Evolutionary conservation across 2,888 invertebrate species (phyloP).

Genomic region (Peribatodes rhomboidaria): DNA sequence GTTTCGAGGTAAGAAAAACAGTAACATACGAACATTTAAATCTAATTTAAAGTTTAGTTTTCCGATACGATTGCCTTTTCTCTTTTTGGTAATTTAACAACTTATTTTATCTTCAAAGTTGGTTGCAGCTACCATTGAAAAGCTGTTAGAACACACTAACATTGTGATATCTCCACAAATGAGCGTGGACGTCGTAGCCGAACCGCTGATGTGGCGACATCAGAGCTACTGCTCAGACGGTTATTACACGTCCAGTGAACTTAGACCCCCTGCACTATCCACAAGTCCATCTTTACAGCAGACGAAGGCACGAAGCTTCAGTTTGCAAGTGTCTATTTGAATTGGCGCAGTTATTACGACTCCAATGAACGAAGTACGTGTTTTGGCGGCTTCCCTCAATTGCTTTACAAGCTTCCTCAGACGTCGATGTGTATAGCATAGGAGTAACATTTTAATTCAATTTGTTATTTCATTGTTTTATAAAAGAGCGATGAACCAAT

Average conservation of each 20-base stretch:
- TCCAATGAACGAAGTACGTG: slow-evolving; percentile 81
- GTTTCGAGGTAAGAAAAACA: no score
- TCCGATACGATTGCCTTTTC: background rate
- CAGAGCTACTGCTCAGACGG: slow-evolving; percentile 74
- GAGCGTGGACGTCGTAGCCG: slow-evolving; percentile 67
- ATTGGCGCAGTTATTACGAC: slow-evolving; percentile 70
- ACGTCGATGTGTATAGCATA: slow-evolving; percentile 23
- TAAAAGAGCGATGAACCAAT: slow-evolving; percentile 52
- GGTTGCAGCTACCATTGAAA: slow-evolving; percentile 26
- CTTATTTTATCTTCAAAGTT: background rate
- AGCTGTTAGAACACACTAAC: slow-evolving; percentile 55
- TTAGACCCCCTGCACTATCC: slow-evolving; percentile 59
- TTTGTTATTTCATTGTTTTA: slow-evolving; percentile 45
- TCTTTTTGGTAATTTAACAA: background rate
- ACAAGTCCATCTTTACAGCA: slow-evolving; percentile 42
- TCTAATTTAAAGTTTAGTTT: background rate
- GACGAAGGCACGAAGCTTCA: background rate
- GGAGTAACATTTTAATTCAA: slow-evolving; percentile 44
- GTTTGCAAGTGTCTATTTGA: slow-evolving; percentile 20
- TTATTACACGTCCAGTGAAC: slow-evolving; percentile 68
- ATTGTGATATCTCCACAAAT: slow-evolving; percentile 69
- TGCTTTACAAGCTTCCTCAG: slow-evolving; percentile 65
- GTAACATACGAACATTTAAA: no score
- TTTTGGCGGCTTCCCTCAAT: slow-evolving; percentile 79
- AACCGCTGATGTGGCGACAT: slow-evolving; percentile 79